Base-by-base conservation (phyloP, 1,140 invertebrate species). In the Aphis gossypii region DNA sequence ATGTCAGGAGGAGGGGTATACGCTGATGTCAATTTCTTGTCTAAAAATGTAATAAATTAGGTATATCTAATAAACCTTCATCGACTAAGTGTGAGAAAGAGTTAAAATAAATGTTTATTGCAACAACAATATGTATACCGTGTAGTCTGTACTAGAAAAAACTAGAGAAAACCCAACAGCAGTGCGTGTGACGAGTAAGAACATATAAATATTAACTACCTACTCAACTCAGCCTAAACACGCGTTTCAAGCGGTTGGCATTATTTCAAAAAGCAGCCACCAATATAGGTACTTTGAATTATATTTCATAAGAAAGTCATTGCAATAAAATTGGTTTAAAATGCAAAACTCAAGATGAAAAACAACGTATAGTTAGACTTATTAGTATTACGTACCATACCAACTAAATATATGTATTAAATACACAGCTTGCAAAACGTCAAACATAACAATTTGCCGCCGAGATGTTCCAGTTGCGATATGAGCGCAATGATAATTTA, bases 381-480 rank as follows among this genome's bases (percentile, higher is more conserved):
- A 76, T 76, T 76, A 76, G 1, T 76, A 76, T 76, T 76, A n/a
- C 60, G 60, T 76, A 76, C 60, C 30, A n/a, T 18, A 76, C 11
- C 11, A n/a, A n/a, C 60, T 76, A 76, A 68, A 68, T n/a, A 68
- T 68, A 68, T 76, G 23, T 68, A 30, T n/a, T 76, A 76, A 18
- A 76, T 30, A n/a, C 14, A 14, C 4, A 76, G n/a, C n/a, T 76
- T 76, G n/a, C 14, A 76, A 76, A 76, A 76, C 60, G 60, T 76
- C 60, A 76, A n/a, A 76, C 60, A 76, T 76, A 76, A n/a, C 60
- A 76, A 76, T 76, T 68, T 76, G 60, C 60, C 60, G 60, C 60
- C 60, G 60, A 76, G 60, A 76, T 76, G 30, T 76, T 76, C 30
- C 60, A 76, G n/a, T 76, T 76, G 60, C 14, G 60, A 76, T 76